Evolutionary conservation across 2,888 invertebrate species (phyloP), one percentile per base, ranked within the genome.

Genomic region (Trisateles emortualis): DNA sequence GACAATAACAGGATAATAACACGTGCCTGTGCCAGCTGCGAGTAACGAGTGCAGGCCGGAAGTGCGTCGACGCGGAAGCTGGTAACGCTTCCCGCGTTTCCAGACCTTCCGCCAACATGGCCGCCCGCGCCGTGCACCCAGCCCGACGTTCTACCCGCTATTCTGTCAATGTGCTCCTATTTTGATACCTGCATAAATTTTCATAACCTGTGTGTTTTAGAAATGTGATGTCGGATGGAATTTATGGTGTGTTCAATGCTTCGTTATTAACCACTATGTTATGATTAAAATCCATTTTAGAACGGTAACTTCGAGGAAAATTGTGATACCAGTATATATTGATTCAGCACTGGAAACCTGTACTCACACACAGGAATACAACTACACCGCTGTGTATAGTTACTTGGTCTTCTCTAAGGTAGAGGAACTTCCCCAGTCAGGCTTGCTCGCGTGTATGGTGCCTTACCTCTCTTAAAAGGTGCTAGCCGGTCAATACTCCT

Each of bases 1-100:
- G 53, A 48, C 44, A 52, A 52, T 51, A 54, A 43, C 30, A 54
- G 40, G 44, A 46, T 48, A 43, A 52, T 42, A 26, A 17, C 40
- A 22, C 24, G 2, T 45, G 17, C 51, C 60, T 66, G 70, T 61
- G 58, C 69, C 70, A 72, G 56, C 59, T 67, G 62, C 49, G 41
- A 40, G 48, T 63, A 68, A 64, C 70, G 71, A 73, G 70, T 74
- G 76, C 70, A 67, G 59, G 47, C 72, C 76, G 83, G 83, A 83
- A 74, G 78, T 81, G 79, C 78, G 81, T 83, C 72, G 68, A 57
- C 72, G 49, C 67, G 83, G 79, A 81, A 77, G 72, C 76, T 57
- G 65, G 72, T 69, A 69, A 74, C 78, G 79, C 72, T 77, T 73
- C 72, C 76, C 77, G 75, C 74, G 67, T 65, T 76, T 74, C 64